These are phyloP conservation scores for Xenus cinereus DNA, from an alignment of 2,113 vertebrate species.

Conservation along the genomic window DNA sequence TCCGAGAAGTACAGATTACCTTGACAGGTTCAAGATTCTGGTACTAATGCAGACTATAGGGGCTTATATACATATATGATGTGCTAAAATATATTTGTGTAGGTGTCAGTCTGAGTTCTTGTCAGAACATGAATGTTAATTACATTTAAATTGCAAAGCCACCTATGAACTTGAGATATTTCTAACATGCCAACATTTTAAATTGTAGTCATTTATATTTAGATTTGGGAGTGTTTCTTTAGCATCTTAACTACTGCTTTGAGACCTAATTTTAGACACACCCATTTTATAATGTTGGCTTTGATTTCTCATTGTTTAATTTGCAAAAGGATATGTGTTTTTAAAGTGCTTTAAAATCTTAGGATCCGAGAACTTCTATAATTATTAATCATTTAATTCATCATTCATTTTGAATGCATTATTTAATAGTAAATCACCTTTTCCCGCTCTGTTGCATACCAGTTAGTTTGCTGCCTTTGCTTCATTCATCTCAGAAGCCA, in stretches of 20 bases:
- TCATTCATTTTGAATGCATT: not conserved
- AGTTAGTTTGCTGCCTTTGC: not conserved
- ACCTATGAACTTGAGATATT: not conserved
- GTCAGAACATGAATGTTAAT: not conserved
- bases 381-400: not conserved
- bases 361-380: not conserved
- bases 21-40: not conserved
- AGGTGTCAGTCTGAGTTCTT: not conserved
- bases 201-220: conserved; percentile 25
- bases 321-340: not conserved
- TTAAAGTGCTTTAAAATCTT: not conserved
- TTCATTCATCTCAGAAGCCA: not conserved
- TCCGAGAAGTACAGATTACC: not conserved
- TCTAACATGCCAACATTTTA: not conserved
- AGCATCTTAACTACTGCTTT: conserved; percentile 18
- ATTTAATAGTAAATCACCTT: not conserved
- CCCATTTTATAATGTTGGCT: not conserved
- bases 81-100: not conserved
- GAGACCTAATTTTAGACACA: conserved; percentile 4
- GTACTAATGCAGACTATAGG: not conserved
- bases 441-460: not conserved
- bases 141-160: not conserved
- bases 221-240: conserved; percentile 47
- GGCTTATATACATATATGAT: not conserved
- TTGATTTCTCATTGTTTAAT: conserved; percentile 17